Base-by-base conservation (phyloP, 2,888 invertebrate species). In the Chrysolina oricalcia region DNA sequence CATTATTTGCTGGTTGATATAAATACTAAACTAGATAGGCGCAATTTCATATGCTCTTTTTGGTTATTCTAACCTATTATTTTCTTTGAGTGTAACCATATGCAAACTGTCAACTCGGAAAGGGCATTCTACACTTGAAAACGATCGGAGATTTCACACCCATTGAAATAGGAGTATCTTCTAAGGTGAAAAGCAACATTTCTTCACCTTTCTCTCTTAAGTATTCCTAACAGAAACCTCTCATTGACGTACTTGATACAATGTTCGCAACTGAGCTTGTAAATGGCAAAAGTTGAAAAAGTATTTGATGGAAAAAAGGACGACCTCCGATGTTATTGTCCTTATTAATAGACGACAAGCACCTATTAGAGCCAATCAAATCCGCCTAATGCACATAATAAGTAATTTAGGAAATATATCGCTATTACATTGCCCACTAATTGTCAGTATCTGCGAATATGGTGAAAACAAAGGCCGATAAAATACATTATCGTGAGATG, bases 401-500 rank as follows among this genome's bases (percentile, higher is more conserved):
- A 59, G 59, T 59, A 59, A 35, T 59, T 27, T 35, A 35, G 27
- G 59, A 9, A 9, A 59, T 27, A 35, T 59, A 59, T 35, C 35
- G 41, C 23, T 11, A 69, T 41, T 69, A 56, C 21, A 11, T 0
- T 23, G 15, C 19, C n/a, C 23, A 70, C 43, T 70, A 59, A 19
- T 70, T 53, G 59, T 70, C 43, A 21, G 40, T 40, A 59, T 19
- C 59, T 56, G 21, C 56, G 19, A 59, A 40, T 53, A 53, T 71
- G 53, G 53, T 53, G 35, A 19, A 53, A 65, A 53, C 53, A 64
- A 50, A 65, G 48, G 46, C 50, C 17, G 53, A 65, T 71, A 70
- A 70, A 63, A 62, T 50, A 64, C 69, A 70, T 70, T 43, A 59
- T 70, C 69, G 69, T 70, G 69, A 70, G 69, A 41, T 50, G 46